phyloP scores from a whole-genome alignment of 1,140 invertebrate genomes.

The Piezodorus guildinii region DNA sequence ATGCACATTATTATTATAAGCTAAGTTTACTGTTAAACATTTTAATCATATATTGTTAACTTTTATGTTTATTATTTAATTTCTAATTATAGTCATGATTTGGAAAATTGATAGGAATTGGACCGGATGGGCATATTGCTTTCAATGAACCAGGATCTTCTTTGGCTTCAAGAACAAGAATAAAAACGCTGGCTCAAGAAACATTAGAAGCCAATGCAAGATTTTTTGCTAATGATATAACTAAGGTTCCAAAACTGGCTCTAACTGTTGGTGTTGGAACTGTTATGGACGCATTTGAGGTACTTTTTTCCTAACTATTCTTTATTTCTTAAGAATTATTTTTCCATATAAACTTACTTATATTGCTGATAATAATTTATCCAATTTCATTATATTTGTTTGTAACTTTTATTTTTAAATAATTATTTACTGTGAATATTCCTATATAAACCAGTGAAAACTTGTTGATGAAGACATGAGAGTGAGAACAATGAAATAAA shows the following conservation, averaged over 20 bases:
- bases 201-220: slow-evolving; percentile 93
- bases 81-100: neutral
- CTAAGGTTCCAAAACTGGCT: slow-evolving; percentile 83
- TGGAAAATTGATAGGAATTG: slow-evolving; percentile 60
- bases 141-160: slow-evolving; percentile 98
- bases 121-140: slow-evolving; percentile 98
- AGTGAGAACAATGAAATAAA: too few species aligned
- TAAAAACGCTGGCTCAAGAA: slow-evolving; percentile 93
- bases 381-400: too few species aligned
- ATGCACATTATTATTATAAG: too few species aligned
- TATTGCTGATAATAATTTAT: neutral
- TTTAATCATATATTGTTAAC: neutral
- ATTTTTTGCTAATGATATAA: slow-evolving; percentile 92
- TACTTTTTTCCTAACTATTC: slow-evolving; percentile 31
- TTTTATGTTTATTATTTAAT: neutral
- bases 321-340: neutral
- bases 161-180: slow-evolving; percentile 81
- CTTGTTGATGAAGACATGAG: too few species aligned
- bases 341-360: neutral
- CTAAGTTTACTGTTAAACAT: too few species aligned
- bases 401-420: too few species aligned
- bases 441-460: too few species aligned
- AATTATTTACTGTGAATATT: too few species aligned
- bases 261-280: slow-evolving; percentile 97
- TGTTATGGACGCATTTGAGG: slow-evolving; percentile 96